phyloP scores from a whole-genome alignment of 2,797 vertebrate genomes.

The Coranthus polyacanthus region DNA sequence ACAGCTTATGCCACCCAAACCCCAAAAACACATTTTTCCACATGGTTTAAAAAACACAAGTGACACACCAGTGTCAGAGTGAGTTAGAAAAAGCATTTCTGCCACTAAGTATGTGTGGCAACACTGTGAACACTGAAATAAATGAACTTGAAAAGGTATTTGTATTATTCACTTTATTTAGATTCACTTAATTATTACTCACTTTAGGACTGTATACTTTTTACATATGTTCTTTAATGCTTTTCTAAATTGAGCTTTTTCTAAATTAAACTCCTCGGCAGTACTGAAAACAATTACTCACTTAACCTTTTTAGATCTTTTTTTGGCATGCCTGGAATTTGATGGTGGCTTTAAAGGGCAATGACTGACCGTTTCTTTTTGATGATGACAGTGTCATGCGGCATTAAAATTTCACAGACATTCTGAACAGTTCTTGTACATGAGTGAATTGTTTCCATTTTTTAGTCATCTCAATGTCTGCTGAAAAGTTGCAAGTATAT shows the following conservation, averaged over 20 bases:
- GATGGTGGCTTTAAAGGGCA: slow-evolving; percentile 6
- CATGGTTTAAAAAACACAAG: slow-evolving; percentile 69
- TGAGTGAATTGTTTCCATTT: slow-evolving; percentile 45
- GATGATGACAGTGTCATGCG: slow-evolving; percentile 4
- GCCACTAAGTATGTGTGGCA: slow-evolving; percentile 61
- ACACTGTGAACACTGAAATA: slow-evolving; percentile 59
- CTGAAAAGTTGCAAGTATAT: slow-evolving; percentile 62
- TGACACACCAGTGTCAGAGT: slow-evolving; percentile 65
- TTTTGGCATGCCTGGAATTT: slow-evolving; percentile 21
- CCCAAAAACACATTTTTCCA: slow-evolving; percentile 77
- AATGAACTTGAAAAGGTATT: slow-evolving; percentile 45
- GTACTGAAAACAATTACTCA: neutral
- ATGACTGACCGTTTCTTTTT: neutral
- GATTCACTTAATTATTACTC: too few relatives aligned
- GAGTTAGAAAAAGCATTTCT: slow-evolving; percentile 60
- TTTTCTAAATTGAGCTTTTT: slow-evolving; percentile 48
- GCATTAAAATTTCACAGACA: slow-evolving; percentile 26
- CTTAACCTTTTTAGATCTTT: slow-evolving; percentile 6
- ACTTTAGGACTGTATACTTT: too few relatives aligned
- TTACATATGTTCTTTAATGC: slow-evolving; percentile 48
- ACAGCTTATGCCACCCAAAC: slow-evolving; percentile 77
- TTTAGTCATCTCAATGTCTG: slow-evolving; percentile 59
- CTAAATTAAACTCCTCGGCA: slow-evolving; percentile 22
- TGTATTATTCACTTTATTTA: slow-evolving; percentile 33
- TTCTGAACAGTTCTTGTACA: slow-evolving; percentile 26